Evolutionary conservation across 2,113 vertebrate species (phyloP).

Genomic region (Neotragus pygmaeus): DNA sequence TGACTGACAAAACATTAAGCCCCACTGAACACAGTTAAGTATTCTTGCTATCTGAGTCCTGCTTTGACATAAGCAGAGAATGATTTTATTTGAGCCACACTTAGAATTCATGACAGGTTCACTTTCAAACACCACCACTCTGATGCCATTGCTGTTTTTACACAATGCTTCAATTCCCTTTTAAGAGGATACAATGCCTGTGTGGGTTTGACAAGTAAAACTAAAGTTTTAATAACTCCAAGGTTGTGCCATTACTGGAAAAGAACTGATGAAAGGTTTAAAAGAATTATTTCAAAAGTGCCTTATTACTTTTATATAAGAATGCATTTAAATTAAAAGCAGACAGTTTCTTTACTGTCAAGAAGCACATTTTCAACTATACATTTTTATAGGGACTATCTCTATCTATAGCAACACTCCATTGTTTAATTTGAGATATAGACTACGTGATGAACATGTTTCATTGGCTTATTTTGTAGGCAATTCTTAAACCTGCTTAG

Average conservation of each 20-base stretch:
- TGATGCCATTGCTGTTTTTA: slow-evolving; percentile 41
- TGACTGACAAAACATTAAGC: slow-evolving; percentile 58
- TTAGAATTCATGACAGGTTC: slow-evolving; percentile 67
- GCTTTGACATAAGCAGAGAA: slow-evolving; percentile 47
- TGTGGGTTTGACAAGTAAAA: slow-evolving; percentile 46
- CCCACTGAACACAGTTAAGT: slow-evolving; percentile 36
- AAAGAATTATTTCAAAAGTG: slow-evolving; percentile 53
- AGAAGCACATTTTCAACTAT: slow-evolving; percentile 24
- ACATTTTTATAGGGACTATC: slow-evolving; percentile 54
- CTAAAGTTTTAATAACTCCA: slow-evolving; percentile 57
- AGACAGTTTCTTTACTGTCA: slow-evolving; percentile 26
- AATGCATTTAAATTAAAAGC: slow-evolving; percentile 58
- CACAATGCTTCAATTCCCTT: slow-evolving; percentile 36
- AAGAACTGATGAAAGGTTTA: slow-evolving; percentile 51
- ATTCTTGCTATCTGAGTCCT: slow-evolving; percentile 36
- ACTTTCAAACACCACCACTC: slow-evolving; percentile 56
- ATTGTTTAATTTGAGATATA: slow-evolving; percentile 39
- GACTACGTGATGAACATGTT: not conserved
- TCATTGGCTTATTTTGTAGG: slow-evolving; percentile 6
- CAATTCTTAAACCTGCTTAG: not conserved
- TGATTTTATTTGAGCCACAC: slow-evolving; percentile 50
- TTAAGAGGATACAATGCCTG: slow-evolving; percentile 49
- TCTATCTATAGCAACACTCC: slow-evolving; percentile 42
- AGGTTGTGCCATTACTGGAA: not conserved
- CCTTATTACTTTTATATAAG: slow-evolving; percentile 52